Evolutionary conservation across 35 echinoderm and acorn worm species (phyloP).

Genomic region (Eucidaris tribuloides): DNA sequence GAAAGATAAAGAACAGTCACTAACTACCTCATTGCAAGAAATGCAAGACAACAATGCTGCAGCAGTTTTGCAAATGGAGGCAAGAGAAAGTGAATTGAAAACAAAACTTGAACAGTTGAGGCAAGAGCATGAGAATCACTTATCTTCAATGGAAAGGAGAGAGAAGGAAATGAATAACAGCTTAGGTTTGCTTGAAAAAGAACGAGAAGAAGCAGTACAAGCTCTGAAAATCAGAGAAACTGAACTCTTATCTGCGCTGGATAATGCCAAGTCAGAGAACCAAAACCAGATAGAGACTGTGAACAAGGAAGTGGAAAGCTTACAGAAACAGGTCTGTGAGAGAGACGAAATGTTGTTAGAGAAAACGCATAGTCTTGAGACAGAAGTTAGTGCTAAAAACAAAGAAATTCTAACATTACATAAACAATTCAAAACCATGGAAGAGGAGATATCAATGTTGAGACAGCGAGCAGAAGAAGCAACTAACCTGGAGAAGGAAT

Average conservation of each 20-base stretch:
- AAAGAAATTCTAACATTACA: constrained; percentile 74
- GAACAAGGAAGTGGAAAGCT: constrained; percentile 13
- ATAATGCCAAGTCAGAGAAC: background rate
- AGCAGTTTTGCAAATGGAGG: background rate
- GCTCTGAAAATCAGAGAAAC: constrained; percentile 28
- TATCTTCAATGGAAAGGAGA: constrained; percentile 2
- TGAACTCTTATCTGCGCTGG: constrained; percentile 10
- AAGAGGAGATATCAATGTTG: background rate
- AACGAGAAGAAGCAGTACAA: constrained; percentile 28
- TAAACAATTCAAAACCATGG: constrained; percentile 31
- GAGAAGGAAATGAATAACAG: constrained; percentile 20
- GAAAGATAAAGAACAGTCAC: constrained; percentile 28
- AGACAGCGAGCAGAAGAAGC: background rate
- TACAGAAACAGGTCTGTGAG: constrained; percentile 26
- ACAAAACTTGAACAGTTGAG: background rate
- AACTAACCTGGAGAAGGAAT: background rate
- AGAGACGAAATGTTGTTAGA: constrained; percentile 14
- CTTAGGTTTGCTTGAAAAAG: background rate
- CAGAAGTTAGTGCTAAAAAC: constrained; percentile 81
- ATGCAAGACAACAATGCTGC: background rate
- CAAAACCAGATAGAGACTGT: constrained; percentile 9
- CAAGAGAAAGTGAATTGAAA: background rate
- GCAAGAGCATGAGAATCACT: background rate
- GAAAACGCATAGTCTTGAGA: constrained; percentile 52
- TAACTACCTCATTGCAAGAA: constrained; percentile 2